Conservation (phyloP, 2,113 vertebrate species). For the Cavia porcellus region DNA sequence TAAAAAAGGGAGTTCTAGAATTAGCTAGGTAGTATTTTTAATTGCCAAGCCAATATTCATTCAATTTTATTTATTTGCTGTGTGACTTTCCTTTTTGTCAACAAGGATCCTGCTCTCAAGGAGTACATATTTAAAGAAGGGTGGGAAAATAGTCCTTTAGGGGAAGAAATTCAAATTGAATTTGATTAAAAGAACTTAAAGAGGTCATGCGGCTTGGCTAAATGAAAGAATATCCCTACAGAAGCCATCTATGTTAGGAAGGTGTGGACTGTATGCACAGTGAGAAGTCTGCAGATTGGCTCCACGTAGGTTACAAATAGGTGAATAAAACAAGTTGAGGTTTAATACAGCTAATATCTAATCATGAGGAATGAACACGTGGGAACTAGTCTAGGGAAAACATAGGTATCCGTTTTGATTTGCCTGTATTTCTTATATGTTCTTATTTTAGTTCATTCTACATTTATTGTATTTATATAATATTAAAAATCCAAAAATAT, state of each 20-base stretch:
- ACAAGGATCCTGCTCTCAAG: background rate
- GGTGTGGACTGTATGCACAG: background rate
- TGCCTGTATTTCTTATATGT: background rate
- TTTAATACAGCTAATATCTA: background rate
- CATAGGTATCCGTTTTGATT: background rate
- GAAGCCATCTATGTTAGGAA: background rate
- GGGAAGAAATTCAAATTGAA: background rate
- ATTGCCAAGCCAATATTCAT: fast-evolving
- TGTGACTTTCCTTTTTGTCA: background rate
- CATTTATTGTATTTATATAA: background rate
- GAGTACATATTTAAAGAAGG: background rate
- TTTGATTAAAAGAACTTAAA: background rate
- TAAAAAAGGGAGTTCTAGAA: background rate
- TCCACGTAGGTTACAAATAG: background rate
- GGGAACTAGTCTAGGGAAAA: background rate
- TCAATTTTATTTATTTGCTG: background rate
- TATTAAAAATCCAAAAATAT: background rate
- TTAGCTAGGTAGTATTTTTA: background rate
- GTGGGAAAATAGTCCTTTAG: background rate
- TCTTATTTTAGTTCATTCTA: background rate
- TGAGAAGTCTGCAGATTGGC: background rate
- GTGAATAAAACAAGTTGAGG: background rate
- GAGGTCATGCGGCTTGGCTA: background rate
- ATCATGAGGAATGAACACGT: background rate
- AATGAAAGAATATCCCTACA: background rate